phyloP scores from a whole-genome alignment of 2,113 vertebrate genomes.

The Vimba vimba region DNA sequence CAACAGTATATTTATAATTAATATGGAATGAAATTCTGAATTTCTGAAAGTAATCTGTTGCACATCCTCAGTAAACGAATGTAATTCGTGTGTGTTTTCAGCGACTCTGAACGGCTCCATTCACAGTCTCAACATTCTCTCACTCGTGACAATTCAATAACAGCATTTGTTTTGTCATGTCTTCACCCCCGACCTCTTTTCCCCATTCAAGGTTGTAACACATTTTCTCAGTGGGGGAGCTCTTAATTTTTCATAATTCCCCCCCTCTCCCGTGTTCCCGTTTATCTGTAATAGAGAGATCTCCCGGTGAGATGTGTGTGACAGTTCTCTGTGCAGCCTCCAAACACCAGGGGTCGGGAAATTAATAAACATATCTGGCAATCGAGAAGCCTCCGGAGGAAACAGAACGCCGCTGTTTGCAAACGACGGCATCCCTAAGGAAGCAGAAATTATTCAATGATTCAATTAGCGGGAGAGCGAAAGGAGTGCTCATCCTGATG shows the following conservation, averaged over 20 bases:
- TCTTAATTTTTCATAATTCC: conserved; percentile 63
- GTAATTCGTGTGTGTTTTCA: neutral
- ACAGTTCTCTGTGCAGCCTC: conserved; percentile 90
- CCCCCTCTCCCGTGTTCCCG: conserved; percentile 83
- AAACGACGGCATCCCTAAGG: conserved; percentile 88
- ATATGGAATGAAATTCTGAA: too few species aligned
- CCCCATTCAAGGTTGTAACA: conserved; percentile 81
- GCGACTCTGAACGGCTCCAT: neutral
- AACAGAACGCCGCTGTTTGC: conserved; percentile 92
- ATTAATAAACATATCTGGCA: conserved; percentile 99
- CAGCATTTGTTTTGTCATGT: conserved; percentile 70
- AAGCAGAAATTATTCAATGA: conserved; percentile 96
- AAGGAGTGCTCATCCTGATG: conserved; percentile 89
- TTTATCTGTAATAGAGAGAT: conserved; percentile 87
- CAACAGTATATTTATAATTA: too few species aligned
- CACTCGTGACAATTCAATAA: conserved; percentile 82
- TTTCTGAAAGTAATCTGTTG: neutral
- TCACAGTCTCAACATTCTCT: conserved; percentile 80
- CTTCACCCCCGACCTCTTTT: conserved; percentile 28
- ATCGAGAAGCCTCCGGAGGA: conserved; percentile 87
- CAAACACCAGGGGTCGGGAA: conserved; percentile 80
- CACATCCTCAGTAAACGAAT: neutral
- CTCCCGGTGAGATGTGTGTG: conserved; percentile 89
- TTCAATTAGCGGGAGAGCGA: conserved; percentile 95
- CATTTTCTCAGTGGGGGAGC: conserved; percentile 87